Evolutionary conservation across 2,113 vertebrate species (phyloP), one percentile per base, ranked within the genome.

Genomic region (Phocoena phocoena): DNA sequence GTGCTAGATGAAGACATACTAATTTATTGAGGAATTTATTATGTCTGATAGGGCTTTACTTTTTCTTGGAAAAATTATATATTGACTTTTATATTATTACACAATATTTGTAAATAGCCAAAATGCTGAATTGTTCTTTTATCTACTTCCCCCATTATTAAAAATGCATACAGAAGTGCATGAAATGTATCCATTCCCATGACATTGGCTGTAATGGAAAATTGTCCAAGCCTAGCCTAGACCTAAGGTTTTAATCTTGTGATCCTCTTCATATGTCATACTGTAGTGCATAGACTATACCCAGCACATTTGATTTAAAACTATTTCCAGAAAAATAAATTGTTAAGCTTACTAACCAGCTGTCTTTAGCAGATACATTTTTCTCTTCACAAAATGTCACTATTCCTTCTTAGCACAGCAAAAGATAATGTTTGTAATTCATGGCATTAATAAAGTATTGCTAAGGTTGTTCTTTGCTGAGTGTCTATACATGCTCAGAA

Each of bases 281-380:
- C 36, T 74, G 63, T 31, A 23, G 90, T 87, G 26, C 36, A 70
- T 76, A 70, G 62, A 92, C 47, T 84, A 33, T 67, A 8, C 10
- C 77, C 3, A 55, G 65, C 71, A 67, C 38, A 15, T 95, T 73
- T 90, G 28, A 82, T 97, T 87, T 47, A 33, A 91, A 90, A 74
- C 3, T 77, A 77, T 90, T 95, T 97, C 28, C 60, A 96, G 77
- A 96, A 98, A 93, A 97, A 87, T 55, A 87, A 95, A 20, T 93
- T 21, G n/a, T 47, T 58, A 36, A 77, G 6, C 88, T 97, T 96
- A 18, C 26, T 87, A 95, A 80, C 3, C 67, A 79, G 58, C 25
- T 98, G 90, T 55, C 23, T 7, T 71, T 76, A 7, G 2, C 93
- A 41, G 67, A 65, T 3, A 93, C 4, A 5, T 92, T 96, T 76